Evolutionary conservation across 2,797 vertebrate genomes (phyloP).

Genomic region (Takifugu ocellatus): DNA sequence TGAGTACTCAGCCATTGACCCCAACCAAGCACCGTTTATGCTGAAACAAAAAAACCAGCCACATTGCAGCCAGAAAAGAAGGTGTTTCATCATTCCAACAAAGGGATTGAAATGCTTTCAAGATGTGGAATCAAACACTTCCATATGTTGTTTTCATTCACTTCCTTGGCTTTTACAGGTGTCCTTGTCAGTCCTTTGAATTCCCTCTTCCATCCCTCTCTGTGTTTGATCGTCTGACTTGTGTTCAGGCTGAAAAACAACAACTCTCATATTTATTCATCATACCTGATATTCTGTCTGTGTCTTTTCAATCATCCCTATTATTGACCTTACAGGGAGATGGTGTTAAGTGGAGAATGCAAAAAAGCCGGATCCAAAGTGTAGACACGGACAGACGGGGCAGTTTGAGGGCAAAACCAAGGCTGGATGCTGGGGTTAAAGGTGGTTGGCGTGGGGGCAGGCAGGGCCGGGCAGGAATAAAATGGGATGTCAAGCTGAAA

Average conservation of each 20-base stretch:
- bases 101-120: constrained; percentile 38
- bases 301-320: constrained; percentile 22
- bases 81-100: constrained; percentile 51
- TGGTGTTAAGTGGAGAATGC: background rate
- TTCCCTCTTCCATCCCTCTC: constrained; percentile 9
- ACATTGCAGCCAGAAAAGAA: constrained; percentile 41
- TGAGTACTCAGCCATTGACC: constrained; percentile 32
- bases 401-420: too few relatives aligned
- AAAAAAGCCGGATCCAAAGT: background rate
- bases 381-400: too few relatives aligned
- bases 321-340: constrained; percentile 19
- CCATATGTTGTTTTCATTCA: background rate
- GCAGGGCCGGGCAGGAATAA: too few relatives aligned
- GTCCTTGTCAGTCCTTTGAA: constrained; percentile 12
- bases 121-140: constrained; percentile 40
- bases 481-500: too few relatives aligned
- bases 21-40: constrained; percentile 29
- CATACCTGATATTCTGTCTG: constrained; percentile 24
- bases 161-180: constrained; percentile 13
- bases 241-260: constrained; percentile 27
- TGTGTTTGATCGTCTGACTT: constrained; percentile 36
- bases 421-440: too few relatives aligned
- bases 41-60: constrained; percentile 48
- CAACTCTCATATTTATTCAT: constrained; percentile 7
- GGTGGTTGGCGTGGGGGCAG: too few relatives aligned